These are phyloP conservation scores for Alcedo quadribrachys DNA, from an alignment of 2,797 vertebrate genomes.

Conservation along the genomic window DNA sequence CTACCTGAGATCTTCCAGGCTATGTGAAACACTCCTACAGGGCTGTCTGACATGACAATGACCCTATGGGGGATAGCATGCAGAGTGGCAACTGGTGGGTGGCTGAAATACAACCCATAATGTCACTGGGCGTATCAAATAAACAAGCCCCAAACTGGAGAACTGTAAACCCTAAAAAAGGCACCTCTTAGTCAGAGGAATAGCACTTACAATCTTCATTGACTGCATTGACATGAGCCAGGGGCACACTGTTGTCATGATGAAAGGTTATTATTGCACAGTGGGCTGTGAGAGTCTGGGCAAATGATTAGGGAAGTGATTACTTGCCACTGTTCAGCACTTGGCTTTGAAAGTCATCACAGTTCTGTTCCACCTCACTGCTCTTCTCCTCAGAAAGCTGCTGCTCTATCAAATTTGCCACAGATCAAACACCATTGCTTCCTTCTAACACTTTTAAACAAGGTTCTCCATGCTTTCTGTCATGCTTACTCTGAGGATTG, in stretches of 20 bases:
- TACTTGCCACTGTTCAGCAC: neutral
- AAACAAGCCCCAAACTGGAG: neutral
- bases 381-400: neutral
- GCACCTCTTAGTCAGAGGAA: neutral
- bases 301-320: neutral
- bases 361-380: neutral
- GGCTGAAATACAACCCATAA: neutral
- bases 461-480: neutral
- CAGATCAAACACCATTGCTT: neutral
- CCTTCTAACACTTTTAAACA: neutral
- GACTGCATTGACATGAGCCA: neutral
- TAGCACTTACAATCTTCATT: neutral
- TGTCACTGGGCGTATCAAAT: neutral
- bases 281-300: neutral
- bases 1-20: neutral
- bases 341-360: neutral
- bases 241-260: rapidly evolving
- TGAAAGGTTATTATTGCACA: neutral
- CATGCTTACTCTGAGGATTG: neutral
- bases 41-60: neutral
- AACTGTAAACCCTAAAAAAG: neutral
- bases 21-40: neutral
- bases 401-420: neutral
- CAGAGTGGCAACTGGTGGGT: neutral
- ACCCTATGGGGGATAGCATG: neutral